Evolutionary conservation across 2,888 invertebrate genomes (phyloP), one percentile per base, ranked within the genome.

Genomic region (Cylindroiulus punctatus): DNA sequence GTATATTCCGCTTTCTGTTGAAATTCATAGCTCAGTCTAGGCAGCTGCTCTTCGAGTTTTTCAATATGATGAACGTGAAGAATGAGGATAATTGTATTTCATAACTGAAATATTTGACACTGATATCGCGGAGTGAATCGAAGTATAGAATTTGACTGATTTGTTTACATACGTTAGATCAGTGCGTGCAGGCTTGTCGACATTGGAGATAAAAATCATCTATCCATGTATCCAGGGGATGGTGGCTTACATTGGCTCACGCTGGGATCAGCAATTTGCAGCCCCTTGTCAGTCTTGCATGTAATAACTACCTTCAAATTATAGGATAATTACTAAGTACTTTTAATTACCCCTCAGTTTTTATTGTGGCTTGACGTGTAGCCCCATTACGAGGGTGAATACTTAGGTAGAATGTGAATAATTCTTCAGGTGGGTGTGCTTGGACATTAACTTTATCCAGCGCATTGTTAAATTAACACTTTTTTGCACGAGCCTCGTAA

Each of bases 271-370:
- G 76, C 30, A 76, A 76, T 76, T 76, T 76, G 76, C 76, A 76
- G 30, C 76, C 76, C 30, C 76, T 76, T 76, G 76, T 76, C 76
- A 76, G 76, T 30, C 76, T 76, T 30, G 2, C 30, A 76, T 76
- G 30, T 76, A 76, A 76, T 76, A 32, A 76, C 76, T 76, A 76
- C 76, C 76, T 76, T 76, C 76, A 76, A 76, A 76, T 76, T 76
- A 76, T 76, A 76, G 76, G 76, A 76, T 76, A 76, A 76, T 76
- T 76, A 32, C 76, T 10, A 76, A 30, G 76, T 76, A 76, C 76
- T 76, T 76, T 76, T 76, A 76, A 76, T 76, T 76, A 76, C 76
- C 30, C 76, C 76, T 76, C 30, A 30, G 76, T 76, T 30, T 76
- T 76, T 76, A 76, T 76, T 76, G 76, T 30, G 76, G 26, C 76